Conservation (phyloP, 2,797 vertebrate species). For the Urosaurus nigricauda region DNA sequence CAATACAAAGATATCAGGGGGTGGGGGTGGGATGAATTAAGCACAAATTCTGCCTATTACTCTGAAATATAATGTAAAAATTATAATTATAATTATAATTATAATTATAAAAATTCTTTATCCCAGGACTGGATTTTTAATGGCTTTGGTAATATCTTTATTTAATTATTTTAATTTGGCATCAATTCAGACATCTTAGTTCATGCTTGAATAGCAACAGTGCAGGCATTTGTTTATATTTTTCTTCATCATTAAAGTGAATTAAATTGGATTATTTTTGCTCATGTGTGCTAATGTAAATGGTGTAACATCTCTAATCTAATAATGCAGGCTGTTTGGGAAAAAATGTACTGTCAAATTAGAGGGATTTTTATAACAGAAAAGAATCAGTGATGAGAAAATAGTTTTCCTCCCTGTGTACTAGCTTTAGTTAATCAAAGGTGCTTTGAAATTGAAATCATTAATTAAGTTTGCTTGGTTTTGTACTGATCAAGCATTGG, state of each 20-base stretch:
- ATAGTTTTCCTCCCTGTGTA: constrained; percentile 61
- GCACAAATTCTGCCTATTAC: constrained; percentile 32
- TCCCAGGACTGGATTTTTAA: constrained; percentile 64
- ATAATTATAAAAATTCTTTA: too few relatives aligned
- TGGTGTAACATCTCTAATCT: constrained; percentile 71
- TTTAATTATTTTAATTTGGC: constrained; percentile 67
- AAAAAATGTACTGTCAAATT: constrained; percentile 77
- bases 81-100: too few relatives aligned
- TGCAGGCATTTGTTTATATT: constrained; percentile 72
- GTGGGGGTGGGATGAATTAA: neutral
- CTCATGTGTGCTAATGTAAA: constrained; percentile 72
- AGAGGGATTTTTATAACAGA: constrained; percentile 74
- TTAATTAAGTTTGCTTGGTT: constrained; percentile 75
- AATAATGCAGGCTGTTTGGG: constrained; percentile 75
- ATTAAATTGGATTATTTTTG: constrained; percentile 81
- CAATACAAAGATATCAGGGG: too few relatives aligned
- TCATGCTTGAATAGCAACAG: constrained; percentile 55
- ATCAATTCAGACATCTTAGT: constrained; percentile 56
- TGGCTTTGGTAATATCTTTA: constrained; percentile 68
- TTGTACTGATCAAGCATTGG: constrained; percentile 64
- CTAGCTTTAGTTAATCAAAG: constrained; percentile 77
- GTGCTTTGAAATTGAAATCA: constrained; percentile 75
- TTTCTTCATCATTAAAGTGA: constrained; percentile 71
- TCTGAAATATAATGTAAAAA: constrained; percentile 42
- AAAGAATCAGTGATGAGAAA: constrained; percentile 78